Conservation (phyloP, 1,140 invertebrate genomes). For the Drosophila ohnishii region DNA sequence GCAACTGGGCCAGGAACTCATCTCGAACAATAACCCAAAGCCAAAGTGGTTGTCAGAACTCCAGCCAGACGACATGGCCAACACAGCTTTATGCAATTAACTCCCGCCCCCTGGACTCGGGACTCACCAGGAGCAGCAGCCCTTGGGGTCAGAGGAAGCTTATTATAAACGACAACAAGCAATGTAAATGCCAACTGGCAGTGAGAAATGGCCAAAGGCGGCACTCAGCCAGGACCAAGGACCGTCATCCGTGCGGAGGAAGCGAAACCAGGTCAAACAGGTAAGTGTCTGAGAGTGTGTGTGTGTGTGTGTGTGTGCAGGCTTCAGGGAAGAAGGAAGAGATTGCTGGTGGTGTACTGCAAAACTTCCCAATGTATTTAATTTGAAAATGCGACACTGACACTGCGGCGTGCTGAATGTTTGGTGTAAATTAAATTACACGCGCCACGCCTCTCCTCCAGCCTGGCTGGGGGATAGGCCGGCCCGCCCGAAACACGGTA, state of each 20-base stretch:
- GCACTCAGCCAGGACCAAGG: slow-evolving; percentile 22
- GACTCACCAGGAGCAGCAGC: neutral
- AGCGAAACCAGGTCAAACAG: slow-evolving; percentile 51
- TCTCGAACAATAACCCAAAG: slow-evolving; percentile 21
- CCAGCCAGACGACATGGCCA: slow-evolving; percentile 16
- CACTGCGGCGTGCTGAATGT: slow-evolving; percentile 53
- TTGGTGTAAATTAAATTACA: slow-evolving; percentile 61
- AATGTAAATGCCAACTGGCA: slow-evolving; percentile 53
- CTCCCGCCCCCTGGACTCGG: slow-evolving; percentile 7
- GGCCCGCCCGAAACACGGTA: slow-evolving; percentile 53
- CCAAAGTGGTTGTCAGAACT: slow-evolving; percentile 29
- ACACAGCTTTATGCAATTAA: slow-evolving; percentile 50
- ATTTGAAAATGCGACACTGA: slow-evolving; percentile 61
- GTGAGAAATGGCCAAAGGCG: slow-evolving; percentile 42
- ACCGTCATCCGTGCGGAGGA: slow-evolving; percentile 15
- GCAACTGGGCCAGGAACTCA: slow-evolving; percentile 20
- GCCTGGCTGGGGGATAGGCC: slow-evolving; percentile 23
- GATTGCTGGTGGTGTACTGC: neutral
- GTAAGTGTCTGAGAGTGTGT: slow-evolving; percentile 10
- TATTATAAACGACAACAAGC: slow-evolving; percentile 47
- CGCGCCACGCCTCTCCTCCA: slow-evolving; percentile 36
- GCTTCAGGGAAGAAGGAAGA: neutral
- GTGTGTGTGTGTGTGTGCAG: neutral
- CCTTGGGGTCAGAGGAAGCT: slow-evolving; percentile 33
- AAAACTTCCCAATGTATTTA: slow-evolving; percentile 50